Percentiles rank a stretch among this genome's conserved stretches.
Evolutionary conservation across 2,797 vertebrate genomes (phyloP).

Genomic region (Sebastes alutus): DNA sequence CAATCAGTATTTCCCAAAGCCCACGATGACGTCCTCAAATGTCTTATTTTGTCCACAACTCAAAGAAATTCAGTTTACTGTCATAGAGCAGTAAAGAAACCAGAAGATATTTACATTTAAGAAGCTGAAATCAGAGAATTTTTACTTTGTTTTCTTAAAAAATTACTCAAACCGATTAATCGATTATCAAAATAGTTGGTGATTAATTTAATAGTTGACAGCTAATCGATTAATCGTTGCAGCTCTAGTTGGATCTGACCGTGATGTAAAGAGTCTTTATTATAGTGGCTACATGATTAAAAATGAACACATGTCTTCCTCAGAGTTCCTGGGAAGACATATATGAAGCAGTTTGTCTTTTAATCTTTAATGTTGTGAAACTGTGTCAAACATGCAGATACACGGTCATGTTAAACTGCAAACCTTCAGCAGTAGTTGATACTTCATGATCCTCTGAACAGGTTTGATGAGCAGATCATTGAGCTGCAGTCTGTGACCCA

Average conservation of each 20-base stretch:
- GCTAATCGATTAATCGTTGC: no score
- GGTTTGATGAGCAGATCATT: constrained; percentile 97
- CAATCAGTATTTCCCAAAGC: no score
- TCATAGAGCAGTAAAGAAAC: no score
- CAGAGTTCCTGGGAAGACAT: not conserved
- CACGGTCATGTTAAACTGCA: not conserved
- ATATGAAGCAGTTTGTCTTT: not conserved
- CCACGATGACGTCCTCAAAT: no score
- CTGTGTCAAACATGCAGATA: not conserved
- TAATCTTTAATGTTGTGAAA: not conserved
- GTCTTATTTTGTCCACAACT: no score
- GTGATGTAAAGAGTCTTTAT: not conserved
- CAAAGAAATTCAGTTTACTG: no score
- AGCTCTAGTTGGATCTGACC: not conserved
- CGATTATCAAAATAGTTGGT: no score
- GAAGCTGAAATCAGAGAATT: no score
- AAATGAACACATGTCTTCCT: not conserved
- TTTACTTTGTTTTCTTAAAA: no score
- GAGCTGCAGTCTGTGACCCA: constrained; percentile 94
- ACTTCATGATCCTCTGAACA: constrained; percentile 99
- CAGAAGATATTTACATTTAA: no score
- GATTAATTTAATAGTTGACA: no score
- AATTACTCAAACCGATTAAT: no score
- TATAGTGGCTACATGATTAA: not conserved
- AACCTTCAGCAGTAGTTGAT: constrained; percentile 96